A percentile compares a stretch with the other conserved stretches of the same genome.
Evolutionary conservation across 2,113 vertebrate genomes (phyloP).

Genomic region (Labeo rohita): DNA sequence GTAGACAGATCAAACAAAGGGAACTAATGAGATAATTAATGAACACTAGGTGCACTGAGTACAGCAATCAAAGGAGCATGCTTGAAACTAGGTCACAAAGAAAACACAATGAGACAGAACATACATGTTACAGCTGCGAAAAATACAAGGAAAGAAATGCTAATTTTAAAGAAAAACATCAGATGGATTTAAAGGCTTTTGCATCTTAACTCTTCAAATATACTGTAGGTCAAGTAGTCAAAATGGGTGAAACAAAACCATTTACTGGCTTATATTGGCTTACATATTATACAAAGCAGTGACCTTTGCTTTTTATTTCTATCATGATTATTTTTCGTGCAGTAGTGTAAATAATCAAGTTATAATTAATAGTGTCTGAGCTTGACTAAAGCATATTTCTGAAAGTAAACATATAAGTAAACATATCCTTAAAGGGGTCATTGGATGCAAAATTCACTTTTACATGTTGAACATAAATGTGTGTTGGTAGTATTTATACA

Average conservation of each 20-base stretch:
- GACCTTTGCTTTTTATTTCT: neutral
- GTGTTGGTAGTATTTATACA: too few species aligned
- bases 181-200: too few species aligned
- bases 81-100: too few species aligned
- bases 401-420: neutral
- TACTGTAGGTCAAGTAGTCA: neutral
- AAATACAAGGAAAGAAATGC: too few species aligned
- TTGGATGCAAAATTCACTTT: too few species aligned
- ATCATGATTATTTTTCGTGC: neutral
- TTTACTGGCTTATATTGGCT: neutral
- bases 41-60: neutral
- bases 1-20: neutral
- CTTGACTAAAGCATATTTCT: neutral
- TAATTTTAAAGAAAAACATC: too few species aligned
- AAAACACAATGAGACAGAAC: too few species aligned
- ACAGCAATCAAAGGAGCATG: too few species aligned
- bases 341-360: neutral
- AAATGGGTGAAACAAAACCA: neutral
- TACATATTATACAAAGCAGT: too few species aligned
- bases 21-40: neutral
- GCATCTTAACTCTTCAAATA: neutral
- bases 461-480: too few species aligned
- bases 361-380: neutral
- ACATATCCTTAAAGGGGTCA: too few species aligned
- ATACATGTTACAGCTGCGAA: too few species aligned